Evolutionary conservation across 1,140 invertebrate genomes (phyloP), one percentile per base, ranked within the genome.

Genomic region (Leptinotarsa lineolata): DNA sequence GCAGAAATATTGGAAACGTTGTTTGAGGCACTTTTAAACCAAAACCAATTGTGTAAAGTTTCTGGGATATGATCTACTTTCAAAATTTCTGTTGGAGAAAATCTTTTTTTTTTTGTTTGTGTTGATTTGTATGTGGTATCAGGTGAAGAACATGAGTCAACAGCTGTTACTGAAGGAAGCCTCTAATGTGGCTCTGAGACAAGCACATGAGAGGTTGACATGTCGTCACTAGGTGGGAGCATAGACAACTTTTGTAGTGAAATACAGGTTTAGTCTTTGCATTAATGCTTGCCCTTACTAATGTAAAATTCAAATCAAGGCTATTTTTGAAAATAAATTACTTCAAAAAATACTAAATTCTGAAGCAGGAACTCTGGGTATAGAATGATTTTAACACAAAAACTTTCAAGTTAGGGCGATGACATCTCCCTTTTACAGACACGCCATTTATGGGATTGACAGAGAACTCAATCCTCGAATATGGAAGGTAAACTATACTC

Each of bases 151-250:
- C 65, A 60, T 74, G 59, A 78, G 74, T 30, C 65, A 77, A 59
- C 70, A 75, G 68, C 67, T 79, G 69, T 46, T 72, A 61, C 45
- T 78, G 69, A 72, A 72, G 69, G 78, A 79, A 69, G 78, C 78
- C 63, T 75, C 78, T 68, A 77, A 74, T 48, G 58, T 58, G 18
- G 78, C 77, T 48, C 59, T 79, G 63, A 75, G 67, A 69, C 71
- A 76, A 69, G 75, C 76, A 39, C 74, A 75, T 60, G 72, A 79
- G 46, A 76, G 78, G 18, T 71, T 78, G 16, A 70, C 64, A 60
- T 70, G 68, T 60, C 48, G 21, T 48, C 48, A 61, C 60, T 65
- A 72, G 39, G 16, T 30, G 20, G 60, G 58, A 63, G 12, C 61
- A 18, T 54, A 54, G 48, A 54, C 48, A 54, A 54, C 20, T 13